phyloP scores from a whole-genome alignment of 2,888 invertebrate species.

The Ypsolopha scabrella region DNA sequence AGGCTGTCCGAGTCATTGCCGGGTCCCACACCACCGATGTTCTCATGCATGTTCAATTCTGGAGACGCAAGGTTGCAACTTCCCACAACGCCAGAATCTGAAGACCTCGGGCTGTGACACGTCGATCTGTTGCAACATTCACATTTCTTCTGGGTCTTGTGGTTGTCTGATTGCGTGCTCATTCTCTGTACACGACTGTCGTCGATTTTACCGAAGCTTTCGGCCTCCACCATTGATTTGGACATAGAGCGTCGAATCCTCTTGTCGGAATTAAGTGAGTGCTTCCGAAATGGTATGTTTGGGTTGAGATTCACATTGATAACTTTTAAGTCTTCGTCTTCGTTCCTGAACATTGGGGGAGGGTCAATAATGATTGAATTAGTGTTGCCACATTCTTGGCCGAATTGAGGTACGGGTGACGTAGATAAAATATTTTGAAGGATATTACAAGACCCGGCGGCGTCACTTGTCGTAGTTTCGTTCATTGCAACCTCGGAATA shows the following conservation, averaged over 20 bases:
- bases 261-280: constrained; percentile 74
- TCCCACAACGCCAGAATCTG: constrained; percentile 89
- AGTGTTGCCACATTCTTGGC: constrained; percentile 18
- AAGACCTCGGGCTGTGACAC: constrained; percentile 79
- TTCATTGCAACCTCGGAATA: constrained; percentile 29
- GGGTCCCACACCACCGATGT: constrained; percentile 24
- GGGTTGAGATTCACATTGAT: constrained; percentile 53
- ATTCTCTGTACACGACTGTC: constrained; percentile 42
- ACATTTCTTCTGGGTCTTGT: constrained; percentile 49
- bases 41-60: constrained; percentile 67
- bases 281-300: constrained; percentile 57
- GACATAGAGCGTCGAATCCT: constrained; percentile 58
- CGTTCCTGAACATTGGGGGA: constrained; percentile 72
- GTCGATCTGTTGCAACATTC: constrained; percentile 73
- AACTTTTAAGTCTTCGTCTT: constrained; percentile 50
- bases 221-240: constrained; percentile 54
- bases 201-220: constrained; percentile 36
- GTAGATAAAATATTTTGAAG: constrained; percentile 38
- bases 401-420: neutral
- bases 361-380: constrained; percentile 63
- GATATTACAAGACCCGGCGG: constrained; percentile 17
- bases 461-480: constrained; percentile 6
- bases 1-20: constrained; percentile 49
- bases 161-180: constrained; percentile 57
- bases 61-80: constrained; percentile 82